These are phyloP conservation scores for Stylophora pistillata DNA, from an alignment of 64 coral and sea anemone species.

Conservation along the genomic window DNA sequence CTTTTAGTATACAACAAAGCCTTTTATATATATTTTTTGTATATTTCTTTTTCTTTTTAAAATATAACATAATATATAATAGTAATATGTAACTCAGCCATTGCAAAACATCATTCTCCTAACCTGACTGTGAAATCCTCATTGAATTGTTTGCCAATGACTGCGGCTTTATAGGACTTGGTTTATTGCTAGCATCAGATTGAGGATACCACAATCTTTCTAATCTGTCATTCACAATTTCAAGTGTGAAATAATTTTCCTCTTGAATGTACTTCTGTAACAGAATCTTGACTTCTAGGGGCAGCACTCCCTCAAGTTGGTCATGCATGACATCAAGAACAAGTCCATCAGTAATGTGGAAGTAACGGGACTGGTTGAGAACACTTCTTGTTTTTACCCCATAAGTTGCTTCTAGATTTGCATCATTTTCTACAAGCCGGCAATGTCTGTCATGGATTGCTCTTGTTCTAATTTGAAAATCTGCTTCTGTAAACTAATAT, in stretches of 20 bases:
- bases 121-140: slow-evolving; percentile 43
- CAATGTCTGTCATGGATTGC: slow-evolving; percentile 52
- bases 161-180: slow-evolving; percentile 59
- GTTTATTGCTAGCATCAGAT: slow-evolving; percentile 51
- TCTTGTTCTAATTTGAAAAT: slow-evolving; percentile 69
- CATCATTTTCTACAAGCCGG: slow-evolving; percentile 44
- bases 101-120: background rate
- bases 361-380: slow-evolving; percentile 52
- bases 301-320: slow-evolving; percentile 74
- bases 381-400: slow-evolving; percentile 29
- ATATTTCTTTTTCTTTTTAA: too few species aligned
- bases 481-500: slow-evolving; percentile 52
- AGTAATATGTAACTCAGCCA: too few species aligned
- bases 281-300: slow-evolving; percentile 47
- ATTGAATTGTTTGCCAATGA: background rate
- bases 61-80: too few species aligned
- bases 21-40: background rate
- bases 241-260: slow-evolving; percentile 47
- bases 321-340: slow-evolving; percentile 77
- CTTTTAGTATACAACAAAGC: too few species aligned
- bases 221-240: slow-evolving; percentile 37
- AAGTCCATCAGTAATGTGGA: slow-evolving; percentile 65
- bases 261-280: slow-evolving; percentile 27
- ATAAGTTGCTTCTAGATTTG: slow-evolving; percentile 32
- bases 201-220: slow-evolving; percentile 7